Conservation (phyloP, 2,888 invertebrate genomes). For the Hirtodrosophila alboralis region DNA sequence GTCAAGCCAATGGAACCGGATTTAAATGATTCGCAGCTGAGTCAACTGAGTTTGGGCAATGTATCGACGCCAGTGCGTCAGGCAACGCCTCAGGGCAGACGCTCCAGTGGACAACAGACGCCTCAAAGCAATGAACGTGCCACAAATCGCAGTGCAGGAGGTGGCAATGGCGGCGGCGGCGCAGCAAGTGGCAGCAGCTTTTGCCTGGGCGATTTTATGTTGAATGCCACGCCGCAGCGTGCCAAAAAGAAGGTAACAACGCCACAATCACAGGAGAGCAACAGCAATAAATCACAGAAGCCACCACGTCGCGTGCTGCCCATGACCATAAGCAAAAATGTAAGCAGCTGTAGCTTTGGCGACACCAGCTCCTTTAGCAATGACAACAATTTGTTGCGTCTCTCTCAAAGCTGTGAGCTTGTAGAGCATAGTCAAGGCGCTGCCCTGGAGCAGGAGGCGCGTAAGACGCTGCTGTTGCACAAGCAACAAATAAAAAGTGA, state of each 20-base stretch:
- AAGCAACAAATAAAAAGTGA: constrained; percentile 76
- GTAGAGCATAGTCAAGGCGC: constrained; percentile 74
- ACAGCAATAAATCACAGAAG: constrained; percentile 53
- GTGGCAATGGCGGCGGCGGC: no score
- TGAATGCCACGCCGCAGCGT: constrained; percentile 58
- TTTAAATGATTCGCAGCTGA: constrained; percentile 45
- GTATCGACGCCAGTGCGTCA: constrained; percentile 57
- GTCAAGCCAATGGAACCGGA: constrained; percentile 18
- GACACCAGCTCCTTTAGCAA: constrained; percentile 81
- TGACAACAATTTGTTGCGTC: constrained; percentile 82
- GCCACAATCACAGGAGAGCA: constrained; percentile 26
- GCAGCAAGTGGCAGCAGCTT: constrained; percentile 60
- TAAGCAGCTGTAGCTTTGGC: constrained; percentile 50
- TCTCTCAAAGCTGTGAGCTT: constrained; percentile 76
- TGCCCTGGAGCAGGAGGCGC: constrained; percentile 75
- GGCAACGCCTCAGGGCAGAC: no score
- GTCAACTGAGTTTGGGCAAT: constrained; percentile 39
- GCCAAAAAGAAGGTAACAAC: constrained; percentile 62
- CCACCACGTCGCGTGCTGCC: constrained; percentile 83
- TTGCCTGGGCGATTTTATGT: constrained; percentile 82
- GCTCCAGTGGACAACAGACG: constrained; percentile 51
- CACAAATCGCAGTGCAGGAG: constrained; percentile 47
- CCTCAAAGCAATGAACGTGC: constrained; percentile 51
- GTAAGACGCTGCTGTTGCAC: constrained; percentile 74
- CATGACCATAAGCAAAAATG: constrained; percentile 75